Conservation (phyloP, 2,888 invertebrate species). For the Bellardia pandia region DNA sequence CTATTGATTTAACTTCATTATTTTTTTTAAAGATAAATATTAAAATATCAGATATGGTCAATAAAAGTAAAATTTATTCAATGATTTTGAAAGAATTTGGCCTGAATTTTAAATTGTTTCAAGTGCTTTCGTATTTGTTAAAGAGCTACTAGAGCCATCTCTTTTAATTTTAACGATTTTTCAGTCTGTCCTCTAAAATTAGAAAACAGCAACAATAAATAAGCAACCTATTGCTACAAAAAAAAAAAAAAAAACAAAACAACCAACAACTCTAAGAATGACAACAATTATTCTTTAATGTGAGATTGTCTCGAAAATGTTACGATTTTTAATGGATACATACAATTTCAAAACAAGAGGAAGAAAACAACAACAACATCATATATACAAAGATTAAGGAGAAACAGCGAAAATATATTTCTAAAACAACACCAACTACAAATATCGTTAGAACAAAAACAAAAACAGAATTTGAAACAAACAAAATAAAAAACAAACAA, state of each 20-base stretch:
- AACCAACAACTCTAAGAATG: conserved; percentile 47
- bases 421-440: neutral
- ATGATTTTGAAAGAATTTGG: too few relatives aligned
- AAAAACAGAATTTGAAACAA: conserved; percentile 40
- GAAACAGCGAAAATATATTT: conserved; percentile 35
- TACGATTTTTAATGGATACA: conserved; percentile 61
- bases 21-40: too few relatives aligned
- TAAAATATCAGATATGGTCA: too few relatives aligned
- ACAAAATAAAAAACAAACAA: conserved; percentile 29
- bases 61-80: too few relatives aligned
- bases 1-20: too few relatives aligned
- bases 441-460: conserved; percentile 28
- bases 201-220: conserved; percentile 10
- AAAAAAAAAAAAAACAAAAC: conserved; percentile 21
- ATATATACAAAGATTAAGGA: conserved; percentile 36
- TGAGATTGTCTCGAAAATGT: conserved; percentile 38
- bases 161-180: neutral
- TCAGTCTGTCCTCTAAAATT: neutral
- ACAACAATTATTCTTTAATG: conserved; percentile 66
- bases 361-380: conserved; percentile 12
- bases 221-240: conserved; percentile 5
- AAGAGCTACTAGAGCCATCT: neutral
- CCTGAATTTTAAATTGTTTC: too few relatives aligned
- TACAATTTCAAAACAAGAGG: conserved; percentile 15
- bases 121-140: neutral